Evolutionary conservation across 2,888 invertebrate genomes (phyloP).

Genomic region (Himalopsyche tibetana): DNA sequence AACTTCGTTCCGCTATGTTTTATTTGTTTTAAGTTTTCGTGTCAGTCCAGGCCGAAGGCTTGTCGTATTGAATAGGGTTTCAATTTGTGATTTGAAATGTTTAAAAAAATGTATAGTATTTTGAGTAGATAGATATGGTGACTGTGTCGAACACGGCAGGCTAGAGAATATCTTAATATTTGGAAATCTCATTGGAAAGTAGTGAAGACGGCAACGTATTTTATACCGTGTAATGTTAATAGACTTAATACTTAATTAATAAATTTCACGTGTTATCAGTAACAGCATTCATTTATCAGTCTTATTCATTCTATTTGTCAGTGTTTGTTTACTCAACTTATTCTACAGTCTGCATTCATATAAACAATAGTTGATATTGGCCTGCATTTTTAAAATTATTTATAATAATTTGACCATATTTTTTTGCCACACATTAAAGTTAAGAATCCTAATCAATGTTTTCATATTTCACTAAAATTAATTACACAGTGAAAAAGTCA

Average conservation of each 20-base stretch:
- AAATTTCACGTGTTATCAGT: background rate
- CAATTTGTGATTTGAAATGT: slow-evolving; percentile 53
- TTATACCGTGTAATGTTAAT: background rate
- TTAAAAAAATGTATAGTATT: slow-evolving; percentile 57
- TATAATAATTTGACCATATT: no score
- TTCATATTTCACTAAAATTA: no score
- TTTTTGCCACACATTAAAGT: no score
- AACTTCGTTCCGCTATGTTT: background rate
- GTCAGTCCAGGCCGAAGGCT: slow-evolving; percentile 31
- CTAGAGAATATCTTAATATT: slow-evolving; percentile 9
- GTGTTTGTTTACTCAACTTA: background rate
- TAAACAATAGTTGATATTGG: no score
- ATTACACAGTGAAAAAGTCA: no score
- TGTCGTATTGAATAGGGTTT: slow-evolving; percentile 51
- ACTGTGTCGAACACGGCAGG: slow-evolving; percentile 48
- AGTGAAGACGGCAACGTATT: background rate
- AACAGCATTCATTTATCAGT: background rate
- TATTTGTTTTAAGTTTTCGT: background rate
- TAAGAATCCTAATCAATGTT: no score
- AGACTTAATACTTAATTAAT: slow-evolving; percentile 31
- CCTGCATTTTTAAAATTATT: no score
- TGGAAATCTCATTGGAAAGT: background rate
- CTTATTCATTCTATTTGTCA: background rate
- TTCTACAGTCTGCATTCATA: no score
- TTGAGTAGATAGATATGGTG: slow-evolving; percentile 49